Base-by-base conservation (phyloP, 2,113 vertebrate species). In the Plectropomus leopardus region DNA sequence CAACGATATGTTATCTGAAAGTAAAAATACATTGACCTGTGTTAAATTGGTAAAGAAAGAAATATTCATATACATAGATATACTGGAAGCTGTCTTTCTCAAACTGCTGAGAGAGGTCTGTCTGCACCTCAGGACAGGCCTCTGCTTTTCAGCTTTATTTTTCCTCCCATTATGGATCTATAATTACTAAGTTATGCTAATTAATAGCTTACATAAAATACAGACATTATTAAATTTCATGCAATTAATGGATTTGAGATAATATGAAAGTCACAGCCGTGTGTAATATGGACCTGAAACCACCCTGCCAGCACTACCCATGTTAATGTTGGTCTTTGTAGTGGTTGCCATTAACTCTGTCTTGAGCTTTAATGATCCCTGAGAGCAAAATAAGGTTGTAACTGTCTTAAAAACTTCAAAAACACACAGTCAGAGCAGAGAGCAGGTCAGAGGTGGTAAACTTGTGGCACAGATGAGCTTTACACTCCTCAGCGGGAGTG, bases 291-390 rank as follows among this genome's bases (percentile, higher is more conserved):
- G 1, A 78, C 11, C 59, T n/a, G 15, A 78, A 48, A n/a, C 57
- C 50, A 63, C 30, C 55, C 50, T 71, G 16, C 10, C 15, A 11
- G 17, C 6, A n/a, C 23, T 57, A 21, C 3, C 57, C 4, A 23
- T 36, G 65, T 65, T 16, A 61, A 23, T 54, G 34, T 2, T 8
- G 4, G 3, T 68, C 4, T 64, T 15, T 45, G 61, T 34, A 42
- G 48, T 64, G 48, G 53, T 51, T n/a, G 40, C 24, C 65, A 45
- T 82, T 63, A 80, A 83, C 76, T 79, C 53, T 78, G 59, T 34
- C 65, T 68, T 34, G 26, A 82, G 30, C 21, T 82, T 89, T 86
- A 82, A 76, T 84, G 78, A 82, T 70, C 40, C 69, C 57, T 5
- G 45, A 69, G 69, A 85, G 83, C 72, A 61, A 79, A 84, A 69